phyloP scores from a whole-genome alignment of 2,888 invertebrate genomes.

The Xylophagus ater region DNA sequence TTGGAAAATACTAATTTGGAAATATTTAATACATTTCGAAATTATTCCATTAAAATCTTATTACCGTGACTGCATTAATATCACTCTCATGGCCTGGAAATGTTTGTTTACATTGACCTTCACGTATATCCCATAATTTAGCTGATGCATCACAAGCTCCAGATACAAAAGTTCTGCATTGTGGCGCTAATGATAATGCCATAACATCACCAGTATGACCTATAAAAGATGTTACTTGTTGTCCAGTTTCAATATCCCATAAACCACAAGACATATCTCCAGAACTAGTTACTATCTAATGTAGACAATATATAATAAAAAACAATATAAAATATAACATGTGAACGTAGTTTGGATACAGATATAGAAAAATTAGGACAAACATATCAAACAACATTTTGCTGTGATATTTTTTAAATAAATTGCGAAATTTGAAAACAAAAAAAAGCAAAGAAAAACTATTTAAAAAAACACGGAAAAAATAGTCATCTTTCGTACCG shows the following conservation, averaged over 20 bases:
- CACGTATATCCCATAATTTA: conserved; percentile 99
- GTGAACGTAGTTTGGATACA: no score
- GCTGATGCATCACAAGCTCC: conserved; percentile 99
- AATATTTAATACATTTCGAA: not conserved
- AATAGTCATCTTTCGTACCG: no score
- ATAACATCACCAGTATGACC: conserved; percentile 99
- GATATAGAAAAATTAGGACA: no score
- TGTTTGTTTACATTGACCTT: conserved; percentile 99
- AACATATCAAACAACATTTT: no score
- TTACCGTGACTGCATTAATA: conserved; percentile 90
- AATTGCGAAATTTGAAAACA: no score
- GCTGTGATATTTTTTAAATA: no score
- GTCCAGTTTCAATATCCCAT: conserved; percentile 99
- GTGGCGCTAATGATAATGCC: conserved; percentile 95
- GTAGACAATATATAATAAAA: not conserved
- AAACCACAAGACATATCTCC: conserved; percentile 99
- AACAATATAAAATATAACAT: no score
- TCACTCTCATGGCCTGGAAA: conserved; percentile 99
- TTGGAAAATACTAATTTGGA: conserved; percentile 79
- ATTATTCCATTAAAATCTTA: not conserved
- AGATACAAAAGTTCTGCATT: conserved; percentile 98
- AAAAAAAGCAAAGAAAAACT: no score
- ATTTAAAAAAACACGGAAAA: no score
- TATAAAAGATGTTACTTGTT: conserved; percentile 97
- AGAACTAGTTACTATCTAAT: conserved; percentile 93